Evolutionary conservation across 2,888 invertebrate species (phyloP).

Genomic region (Saturnia japonica): DNA sequence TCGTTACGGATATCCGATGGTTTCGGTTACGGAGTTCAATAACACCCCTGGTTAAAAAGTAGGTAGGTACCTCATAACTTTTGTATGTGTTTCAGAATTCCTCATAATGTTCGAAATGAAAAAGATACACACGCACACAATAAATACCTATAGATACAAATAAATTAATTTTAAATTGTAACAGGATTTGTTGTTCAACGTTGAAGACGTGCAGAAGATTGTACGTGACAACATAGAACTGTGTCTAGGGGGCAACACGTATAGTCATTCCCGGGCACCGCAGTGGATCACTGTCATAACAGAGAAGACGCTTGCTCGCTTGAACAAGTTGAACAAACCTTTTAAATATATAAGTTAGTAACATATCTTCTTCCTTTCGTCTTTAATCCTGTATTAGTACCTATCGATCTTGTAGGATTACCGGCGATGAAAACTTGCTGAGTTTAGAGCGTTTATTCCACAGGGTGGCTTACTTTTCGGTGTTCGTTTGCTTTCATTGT

Average conservation of each 20-base stretch:
- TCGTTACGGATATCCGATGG: too few species aligned
- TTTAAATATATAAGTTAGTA: constrained; percentile 87
- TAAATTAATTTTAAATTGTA: neutral
- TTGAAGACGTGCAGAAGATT: constrained; percentile 89
- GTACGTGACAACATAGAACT: constrained; percentile 89
- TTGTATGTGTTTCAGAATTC: neutral
- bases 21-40: too few species aligned
- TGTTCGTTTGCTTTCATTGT: too few species aligned
- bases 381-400: too few species aligned
- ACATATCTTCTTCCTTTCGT: constrained; percentile 3
- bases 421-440: neutral
- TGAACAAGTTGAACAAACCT: constrained; percentile 89
- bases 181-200: constrained; percentile 80
- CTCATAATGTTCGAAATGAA: neutral
- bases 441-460: too few species aligned
- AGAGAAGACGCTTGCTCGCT: constrained; percentile 86
- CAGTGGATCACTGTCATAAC: constrained; percentile 89
- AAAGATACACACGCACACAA: neutral
- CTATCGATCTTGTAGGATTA: neutral
- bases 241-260: constrained; percentile 87
- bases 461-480: too few species aligned
- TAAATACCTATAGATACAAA: neutral
- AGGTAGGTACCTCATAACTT: too few species aligned
- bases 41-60: too few species aligned
- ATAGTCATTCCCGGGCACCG: constrained; percentile 73